Percentiles rank a stretch among this genome's conserved stretches.
phyloP scores from a whole-genome alignment of 1,140 invertebrate genomes.

The Halesus radiatus region DNA sequence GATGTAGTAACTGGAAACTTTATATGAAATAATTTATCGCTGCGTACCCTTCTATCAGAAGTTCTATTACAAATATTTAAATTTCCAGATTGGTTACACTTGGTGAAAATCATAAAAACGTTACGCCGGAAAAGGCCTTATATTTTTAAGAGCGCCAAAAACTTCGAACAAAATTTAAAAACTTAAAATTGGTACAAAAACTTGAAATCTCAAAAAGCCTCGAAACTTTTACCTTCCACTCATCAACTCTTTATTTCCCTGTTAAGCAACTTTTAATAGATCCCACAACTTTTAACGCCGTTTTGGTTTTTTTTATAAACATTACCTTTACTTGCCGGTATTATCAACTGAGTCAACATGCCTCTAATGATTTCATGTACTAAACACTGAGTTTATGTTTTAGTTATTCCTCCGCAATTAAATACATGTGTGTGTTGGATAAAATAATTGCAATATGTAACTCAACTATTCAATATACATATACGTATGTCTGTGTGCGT shows the following conservation, averaged over 20 bases:
- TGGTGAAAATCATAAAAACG: conserved; percentile 1
- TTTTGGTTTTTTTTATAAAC: background rate
- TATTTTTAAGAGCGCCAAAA: conserved; percentile 16
- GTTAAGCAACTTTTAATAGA: conserved; percentile 18
- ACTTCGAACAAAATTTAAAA: conserved; percentile 12
- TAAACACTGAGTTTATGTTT: too few species aligned
- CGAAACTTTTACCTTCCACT: conserved; percentile 23
- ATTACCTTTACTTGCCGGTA: too few species aligned
- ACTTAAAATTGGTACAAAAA: conserved; percentile 28
- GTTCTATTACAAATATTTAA: background rate
- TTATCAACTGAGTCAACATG: too few species aligned
- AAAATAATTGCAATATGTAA: too few species aligned
- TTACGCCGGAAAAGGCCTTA: background rate
- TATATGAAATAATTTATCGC: too few species aligned
- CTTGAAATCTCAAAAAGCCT: conserved; percentile 17
- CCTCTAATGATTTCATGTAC: too few species aligned
- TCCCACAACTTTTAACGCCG: conserved; percentile 6
- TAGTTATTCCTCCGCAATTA: too few species aligned
- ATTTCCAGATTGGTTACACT: conserved; percentile 11
- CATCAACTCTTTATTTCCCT: conserved; percentile 29
- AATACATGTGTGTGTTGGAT: too few species aligned
- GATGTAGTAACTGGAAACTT: too few species aligned
- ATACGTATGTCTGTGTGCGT: too few species aligned
- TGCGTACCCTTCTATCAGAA: background rate
- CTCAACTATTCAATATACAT: too few species aligned